Percentiles rank a stretch among this genome's conserved stretches.
These are phyloP conservation scores for Oryzias sinensis DNA, from an alignment of 2,797 vertebrate genomes.

Conservation along the genomic window DNA sequence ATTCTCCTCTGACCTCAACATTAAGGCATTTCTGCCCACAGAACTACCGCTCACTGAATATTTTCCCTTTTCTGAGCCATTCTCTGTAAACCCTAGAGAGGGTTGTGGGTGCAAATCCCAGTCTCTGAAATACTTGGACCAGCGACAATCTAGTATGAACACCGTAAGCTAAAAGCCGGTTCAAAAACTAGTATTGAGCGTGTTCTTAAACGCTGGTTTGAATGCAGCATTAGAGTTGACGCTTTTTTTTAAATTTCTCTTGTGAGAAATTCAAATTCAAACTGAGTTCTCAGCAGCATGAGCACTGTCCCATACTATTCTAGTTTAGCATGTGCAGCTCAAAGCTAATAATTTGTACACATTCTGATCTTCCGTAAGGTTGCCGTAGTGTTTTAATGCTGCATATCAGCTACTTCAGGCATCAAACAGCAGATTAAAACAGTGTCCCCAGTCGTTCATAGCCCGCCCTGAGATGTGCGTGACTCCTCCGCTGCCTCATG, in stretches of 20 bases:
- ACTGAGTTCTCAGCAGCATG: too few relatives aligned
- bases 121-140: too few relatives aligned
- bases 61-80: background rate
- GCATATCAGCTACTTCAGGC: constrained; percentile 18
- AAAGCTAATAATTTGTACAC: constrained; percentile 37
- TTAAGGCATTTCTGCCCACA: constrained; percentile 27
- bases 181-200: too few relatives aligned
- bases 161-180: too few relatives aligned
- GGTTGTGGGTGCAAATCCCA: too few relatives aligned
- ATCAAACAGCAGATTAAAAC: constrained; percentile 51
- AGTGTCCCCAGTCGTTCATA: constrained; percentile 23
- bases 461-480: constrained; percentile 31
- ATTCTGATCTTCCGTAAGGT: constrained; percentile 57
- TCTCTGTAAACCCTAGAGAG: background rate
- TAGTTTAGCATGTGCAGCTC: constrained; percentile 3
- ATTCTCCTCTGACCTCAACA: constrained; percentile 44
- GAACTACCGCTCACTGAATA: constrained; percentile 5
- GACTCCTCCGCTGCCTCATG: constrained; percentile 52
- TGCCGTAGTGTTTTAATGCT: constrained; percentile 45
- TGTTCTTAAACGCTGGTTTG: too few relatives aligned
- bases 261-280: too few relatives aligned
- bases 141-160: too few relatives aligned
- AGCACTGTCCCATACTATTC: too few relatives aligned
- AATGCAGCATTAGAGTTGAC: too few relatives aligned
- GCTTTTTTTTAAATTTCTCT: too few relatives aligned